Evolutionary conservation across 2,113 vertebrate genomes (phyloP), one percentile per base, ranked within the genome.

Genomic region (Propithecus coquereli): DNA sequence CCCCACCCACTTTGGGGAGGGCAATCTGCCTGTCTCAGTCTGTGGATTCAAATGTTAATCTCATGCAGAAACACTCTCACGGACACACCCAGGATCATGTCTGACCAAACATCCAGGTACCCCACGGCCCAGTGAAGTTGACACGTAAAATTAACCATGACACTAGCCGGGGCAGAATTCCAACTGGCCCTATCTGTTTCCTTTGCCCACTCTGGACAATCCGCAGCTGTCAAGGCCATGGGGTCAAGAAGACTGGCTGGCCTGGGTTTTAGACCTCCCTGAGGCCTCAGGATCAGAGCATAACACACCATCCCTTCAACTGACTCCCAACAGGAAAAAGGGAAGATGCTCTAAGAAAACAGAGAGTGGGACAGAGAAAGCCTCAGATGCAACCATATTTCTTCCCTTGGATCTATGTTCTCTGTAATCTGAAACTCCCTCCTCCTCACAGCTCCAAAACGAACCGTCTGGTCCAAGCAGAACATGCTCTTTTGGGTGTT

Each of bases 401-500:
- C 25, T 79, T 3, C 2, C 11, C 23, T 25, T 18, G 40, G 63
- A 85, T 1, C n/a, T 11, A 2, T 25, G 50, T 6, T 16, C 4
- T 40, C 34, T 25, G 71, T 3, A 43, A 9, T 25, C 70, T 59
- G 68, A 93, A 77, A 20, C 6, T 27, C 22, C 30, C 45, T 45
- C 45, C 37, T 57, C 73, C 47, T 10, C 9, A 8, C 45, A 61
- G 12, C 27, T 37, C 37, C 22, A 2, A 13, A 6, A 18, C 34
- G 13, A 43, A 9, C 50, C 11, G 8, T 54, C n/a, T 10, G 3
- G 8, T 34, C 30, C 50, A 14, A 37, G 34, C 18, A 59, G 65
- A 14, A 3, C 1, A 10, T 9, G 6, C 5, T n/a, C 4, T 34
- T 59, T 8, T 0, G 0, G 8, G 50, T 37, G 9, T 5, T 73